Evolutionary conservation across 2,797 vertebrate genomes (phyloP).

Genomic region (Vireo griseus): DNA sequence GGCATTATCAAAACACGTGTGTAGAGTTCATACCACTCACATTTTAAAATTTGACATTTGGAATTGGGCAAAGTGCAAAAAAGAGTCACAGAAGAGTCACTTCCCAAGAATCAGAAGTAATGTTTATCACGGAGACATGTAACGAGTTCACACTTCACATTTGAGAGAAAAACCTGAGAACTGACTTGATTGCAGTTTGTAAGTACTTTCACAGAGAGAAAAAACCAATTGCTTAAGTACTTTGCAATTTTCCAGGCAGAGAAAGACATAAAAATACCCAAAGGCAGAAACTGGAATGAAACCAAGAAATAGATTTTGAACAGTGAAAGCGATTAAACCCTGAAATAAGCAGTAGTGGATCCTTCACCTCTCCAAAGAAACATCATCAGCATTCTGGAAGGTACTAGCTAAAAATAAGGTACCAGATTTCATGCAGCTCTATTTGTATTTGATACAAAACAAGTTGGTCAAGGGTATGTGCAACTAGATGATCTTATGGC

Average conservation of each 20-base stretch:
- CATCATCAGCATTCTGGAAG: neutral
- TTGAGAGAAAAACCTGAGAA: neutral
- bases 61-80: neutral
- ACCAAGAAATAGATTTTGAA: neutral
- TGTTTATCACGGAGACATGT: neutral
- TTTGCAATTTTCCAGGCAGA: neutral
- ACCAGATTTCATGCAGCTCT: neutral
- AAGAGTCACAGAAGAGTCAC: neutral
- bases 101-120: neutral
- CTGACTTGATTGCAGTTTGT: neutral
- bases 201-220: neutral
- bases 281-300: neutral
- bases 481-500: neutral
- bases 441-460: neutral
- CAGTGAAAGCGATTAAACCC: neutral
- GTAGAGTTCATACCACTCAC: neutral
- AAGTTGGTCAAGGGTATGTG: neutral
- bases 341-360: neutral
- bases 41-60: neutral
- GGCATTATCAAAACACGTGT: neutral
- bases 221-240: neutral
- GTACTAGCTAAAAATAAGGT: neutral
- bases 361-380: neutral
- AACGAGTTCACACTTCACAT: neutral
- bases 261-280: neutral